Conservation (phyloP, 2,888 invertebrate genomes). For the Drosophila maculinotata region DNA sequence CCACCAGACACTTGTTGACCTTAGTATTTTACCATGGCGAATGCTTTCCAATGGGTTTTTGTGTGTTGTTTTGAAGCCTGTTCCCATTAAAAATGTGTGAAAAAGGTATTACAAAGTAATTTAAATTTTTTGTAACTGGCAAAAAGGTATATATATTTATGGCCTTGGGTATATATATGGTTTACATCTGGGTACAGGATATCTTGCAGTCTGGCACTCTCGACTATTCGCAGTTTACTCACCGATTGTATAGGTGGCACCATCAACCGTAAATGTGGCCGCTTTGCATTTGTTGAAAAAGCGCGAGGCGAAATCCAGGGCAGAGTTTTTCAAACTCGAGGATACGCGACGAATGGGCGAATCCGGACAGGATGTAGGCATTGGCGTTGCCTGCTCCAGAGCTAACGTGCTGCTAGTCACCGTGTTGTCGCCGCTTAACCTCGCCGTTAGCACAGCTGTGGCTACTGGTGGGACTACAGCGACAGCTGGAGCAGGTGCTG, state of each 20-base stretch:
- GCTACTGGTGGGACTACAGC: slow-evolving; percentile 39
- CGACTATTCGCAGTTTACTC: slow-evolving; percentile 65
- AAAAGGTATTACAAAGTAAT: too few species aligned
- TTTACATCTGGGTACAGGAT: not conserved
- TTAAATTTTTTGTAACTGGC: too few species aligned
- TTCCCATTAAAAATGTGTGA: not conserved
- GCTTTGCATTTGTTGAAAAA: slow-evolving; percentile 93
- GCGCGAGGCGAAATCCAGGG: slow-evolving; percentile 85
- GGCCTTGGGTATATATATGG: too few species aligned
- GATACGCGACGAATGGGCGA: slow-evolving; percentile 84
- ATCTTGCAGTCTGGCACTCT: not conserved
- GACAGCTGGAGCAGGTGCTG: slow-evolving; percentile 10
- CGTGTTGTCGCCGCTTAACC: slow-evolving; percentile 53
- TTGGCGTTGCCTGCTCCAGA: slow-evolving; percentile 46
- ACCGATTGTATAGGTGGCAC: slow-evolving; percentile 95
- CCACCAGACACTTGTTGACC: slow-evolving; percentile 73
- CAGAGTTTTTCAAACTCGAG: slow-evolving; percentile 82
- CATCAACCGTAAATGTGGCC: slow-evolving; percentile 94
- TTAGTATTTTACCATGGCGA: slow-evolving; percentile 16
- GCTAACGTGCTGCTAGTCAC: slow-evolving; percentile 54
- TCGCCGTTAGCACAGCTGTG: slow-evolving; percentile 65
- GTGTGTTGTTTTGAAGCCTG: not conserved
- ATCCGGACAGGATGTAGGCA: slow-evolving; percentile 82
- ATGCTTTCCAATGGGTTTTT: not conserved
- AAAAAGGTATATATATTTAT: too few species aligned